Conservation (phyloP, 2,888 invertebrate species). For the Sepioteuthis lessoniana region DNA sequence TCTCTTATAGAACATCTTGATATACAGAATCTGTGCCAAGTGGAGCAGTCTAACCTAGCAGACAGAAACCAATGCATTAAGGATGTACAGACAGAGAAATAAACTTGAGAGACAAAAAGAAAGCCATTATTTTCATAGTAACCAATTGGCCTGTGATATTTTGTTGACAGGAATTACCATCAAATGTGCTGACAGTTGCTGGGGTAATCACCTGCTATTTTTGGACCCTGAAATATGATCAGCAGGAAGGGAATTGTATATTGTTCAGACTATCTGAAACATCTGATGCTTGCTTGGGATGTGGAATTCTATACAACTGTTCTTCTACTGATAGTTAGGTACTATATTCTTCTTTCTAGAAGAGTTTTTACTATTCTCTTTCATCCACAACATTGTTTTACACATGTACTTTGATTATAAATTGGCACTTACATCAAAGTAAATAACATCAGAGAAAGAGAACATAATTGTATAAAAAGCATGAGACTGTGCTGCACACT, state of each 20-base stretch:
- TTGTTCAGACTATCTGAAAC: neutral
- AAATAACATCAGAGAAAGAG: neutral
- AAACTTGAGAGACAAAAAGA: too few relatives aligned
- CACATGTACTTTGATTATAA: neutral
- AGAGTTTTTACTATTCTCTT: neutral
- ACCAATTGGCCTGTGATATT: neutral
- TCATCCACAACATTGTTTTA: neutral
- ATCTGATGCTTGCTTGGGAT: neutral
- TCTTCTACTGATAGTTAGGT: neutral
- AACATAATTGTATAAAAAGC: too few relatives aligned
- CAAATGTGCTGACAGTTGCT: neutral
- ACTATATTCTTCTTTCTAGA: too few relatives aligned
- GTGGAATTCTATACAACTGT: neutral
- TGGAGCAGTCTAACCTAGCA: too few relatives aligned
- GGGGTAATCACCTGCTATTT: neutral
- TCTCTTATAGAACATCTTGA: too few relatives aligned
- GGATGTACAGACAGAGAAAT: too few relatives aligned
- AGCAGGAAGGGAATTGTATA: neutral
- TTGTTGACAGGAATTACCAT: slow-evolving; percentile 11
- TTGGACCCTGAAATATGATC: neutral
- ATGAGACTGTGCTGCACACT: too few relatives aligned
- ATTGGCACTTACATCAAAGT: neutral
- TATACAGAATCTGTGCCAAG: too few relatives aligned
- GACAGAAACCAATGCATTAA: too few relatives aligned
- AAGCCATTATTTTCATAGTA: neutral